phyloP scores from a whole-genome alignment of 2,888 invertebrate genomes.

The Scotopteryx bipunctaria region DNA sequence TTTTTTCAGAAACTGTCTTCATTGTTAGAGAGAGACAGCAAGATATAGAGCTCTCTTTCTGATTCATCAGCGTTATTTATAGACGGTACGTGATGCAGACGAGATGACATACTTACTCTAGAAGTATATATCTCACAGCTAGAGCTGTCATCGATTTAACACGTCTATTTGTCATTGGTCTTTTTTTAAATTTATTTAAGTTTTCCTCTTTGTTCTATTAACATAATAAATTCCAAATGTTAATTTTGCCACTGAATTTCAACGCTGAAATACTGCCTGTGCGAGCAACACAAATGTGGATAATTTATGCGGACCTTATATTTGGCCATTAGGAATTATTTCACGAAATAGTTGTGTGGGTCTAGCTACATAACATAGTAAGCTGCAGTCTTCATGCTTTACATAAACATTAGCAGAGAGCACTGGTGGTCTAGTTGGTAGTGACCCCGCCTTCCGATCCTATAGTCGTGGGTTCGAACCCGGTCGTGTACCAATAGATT shows the following conservation, averaged over 20 bases:
- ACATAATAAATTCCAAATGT: background rate
- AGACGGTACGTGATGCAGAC: slow-evolving; percentile 28
- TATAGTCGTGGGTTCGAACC: no score
- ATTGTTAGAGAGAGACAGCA: slow-evolving; percentile 1
- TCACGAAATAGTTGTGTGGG: background rate
- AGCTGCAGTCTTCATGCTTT: no score
- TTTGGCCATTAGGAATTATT: background rate
- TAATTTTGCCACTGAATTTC: background rate
- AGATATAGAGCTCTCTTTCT: slow-evolving; percentile 11
- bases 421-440: no score
- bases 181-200: background rate
- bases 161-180: no score
- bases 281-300: background rate
- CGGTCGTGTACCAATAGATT: no score
- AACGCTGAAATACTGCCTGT: background rate
- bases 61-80: slow-evolving; percentile 34
- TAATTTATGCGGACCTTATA: background rate
- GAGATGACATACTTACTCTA: slow-evolving; percentile 7
- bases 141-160: no score
- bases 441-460: no score
- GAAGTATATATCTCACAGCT: no score
- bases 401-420: no score
- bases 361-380: no score
- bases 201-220: background rate
- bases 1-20: slow-evolving; percentile 1